phyloP scores from a whole-genome alignment of 2,888 invertebrate genomes.

The Hypena proboscidalis region DNA sequence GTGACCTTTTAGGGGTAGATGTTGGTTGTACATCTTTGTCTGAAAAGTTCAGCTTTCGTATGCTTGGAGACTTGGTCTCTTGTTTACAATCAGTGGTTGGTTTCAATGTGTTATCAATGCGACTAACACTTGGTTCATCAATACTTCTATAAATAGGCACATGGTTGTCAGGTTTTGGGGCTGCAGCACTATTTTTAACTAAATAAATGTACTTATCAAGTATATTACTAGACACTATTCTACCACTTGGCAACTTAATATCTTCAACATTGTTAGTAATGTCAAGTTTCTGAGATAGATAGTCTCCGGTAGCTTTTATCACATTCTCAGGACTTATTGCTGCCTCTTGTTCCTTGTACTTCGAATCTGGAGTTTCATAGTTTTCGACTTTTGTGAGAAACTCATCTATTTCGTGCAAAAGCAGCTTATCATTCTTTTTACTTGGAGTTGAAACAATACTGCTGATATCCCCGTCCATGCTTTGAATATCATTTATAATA shows the following conservation, averaged over 20 bases:
- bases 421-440: conserved; percentile 75
- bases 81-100: conserved; percentile 36
- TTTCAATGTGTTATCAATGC: conserved; percentile 37
- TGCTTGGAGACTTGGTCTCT: conserved; percentile 58
- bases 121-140: conserved; percentile 34
- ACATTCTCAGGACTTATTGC: conserved; percentile 64
- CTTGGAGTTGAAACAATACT: conserved; percentile 77
- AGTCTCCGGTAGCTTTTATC: conserved; percentile 74
- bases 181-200: conserved; percentile 61
- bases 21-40: conserved; percentile 77
- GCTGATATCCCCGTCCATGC: conserved; percentile 80
- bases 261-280: conserved; percentile 54
- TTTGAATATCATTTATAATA: conserved; percentile 60
- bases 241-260: conserved; percentile 67
- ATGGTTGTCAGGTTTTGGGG: conserved; percentile 48
- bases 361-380: conserved; percentile 71
- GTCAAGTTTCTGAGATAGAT: conserved; percentile 68
- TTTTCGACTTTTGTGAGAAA: conserved; percentile 77
- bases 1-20: conserved; percentile 70
- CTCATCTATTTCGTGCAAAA: conserved; percentile 80
- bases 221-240: conserved; percentile 62
- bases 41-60: conserved; percentile 67
- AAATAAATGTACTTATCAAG: conserved; percentile 80
- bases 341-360: conserved; percentile 52
- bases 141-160: conserved; percentile 34